Conservation (phyloP, 2,797 vertebrate species). For the Prunella strophiata region DNA sequence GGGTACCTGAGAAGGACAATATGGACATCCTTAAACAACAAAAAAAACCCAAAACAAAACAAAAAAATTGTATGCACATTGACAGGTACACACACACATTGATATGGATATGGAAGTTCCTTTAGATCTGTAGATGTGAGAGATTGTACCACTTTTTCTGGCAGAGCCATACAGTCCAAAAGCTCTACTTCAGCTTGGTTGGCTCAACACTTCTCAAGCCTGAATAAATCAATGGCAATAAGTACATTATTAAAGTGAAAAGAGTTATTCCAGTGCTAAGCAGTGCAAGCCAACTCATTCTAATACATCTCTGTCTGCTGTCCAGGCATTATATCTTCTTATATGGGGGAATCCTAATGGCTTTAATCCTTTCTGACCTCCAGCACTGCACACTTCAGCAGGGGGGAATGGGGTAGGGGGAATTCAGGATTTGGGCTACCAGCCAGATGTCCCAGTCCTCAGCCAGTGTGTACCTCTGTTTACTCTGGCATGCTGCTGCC, state of each 20-base stretch:
- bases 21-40: not conserved
- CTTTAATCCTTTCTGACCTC: not conserved
- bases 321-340: not conserved
- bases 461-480: not conserved
- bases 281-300: not conserved
- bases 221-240: slow-evolving; percentile 48
- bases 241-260: slow-evolving; percentile 10
- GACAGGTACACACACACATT: not conserved
- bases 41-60: not conserved
- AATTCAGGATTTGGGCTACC: not conserved
- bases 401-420: not conserved
- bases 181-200: not conserved
- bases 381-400: not conserved
- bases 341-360: not conserved
- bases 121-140: not conserved
- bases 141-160: not conserved
- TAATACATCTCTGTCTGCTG: not conserved
- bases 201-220: not conserved
- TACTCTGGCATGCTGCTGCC: not conserved
- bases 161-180: not conserved
- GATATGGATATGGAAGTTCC: not conserved
- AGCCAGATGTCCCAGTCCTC: not conserved
- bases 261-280: slow-evolving; percentile 12
- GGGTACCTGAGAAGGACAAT: not conserved
- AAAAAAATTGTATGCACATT: not conserved